Conservation (phyloP, 1,140 invertebrate genomes). For the Pogonognathellus flavescens region DNA sequence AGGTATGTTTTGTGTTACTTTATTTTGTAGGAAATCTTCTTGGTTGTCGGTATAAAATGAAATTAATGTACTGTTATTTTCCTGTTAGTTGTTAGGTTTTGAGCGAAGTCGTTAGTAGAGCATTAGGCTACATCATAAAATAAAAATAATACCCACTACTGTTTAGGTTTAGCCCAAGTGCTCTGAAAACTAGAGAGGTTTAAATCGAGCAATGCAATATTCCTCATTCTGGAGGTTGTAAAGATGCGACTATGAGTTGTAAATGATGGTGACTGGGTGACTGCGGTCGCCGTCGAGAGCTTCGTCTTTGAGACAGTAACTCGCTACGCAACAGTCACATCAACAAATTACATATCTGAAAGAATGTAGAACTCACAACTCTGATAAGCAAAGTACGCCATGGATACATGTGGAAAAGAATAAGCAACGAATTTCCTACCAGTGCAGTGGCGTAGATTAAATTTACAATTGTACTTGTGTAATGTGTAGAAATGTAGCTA, state of each 20-base stretch:
- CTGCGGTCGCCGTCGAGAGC: neutral
- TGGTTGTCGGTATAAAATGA: conserved; percentile 33
- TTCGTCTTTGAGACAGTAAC: neutral
- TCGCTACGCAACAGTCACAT: conserved; percentile 42
- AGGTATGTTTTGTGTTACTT: too few species aligned
- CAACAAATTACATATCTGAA: conserved; percentile 21
- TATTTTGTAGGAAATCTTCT: neutral
- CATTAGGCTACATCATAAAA: conserved; percentile 27
- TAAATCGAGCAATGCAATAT: neutral
- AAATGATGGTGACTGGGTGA: conserved; percentile 30
- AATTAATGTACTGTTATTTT: conserved; percentile 37
- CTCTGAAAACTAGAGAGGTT: neutral
- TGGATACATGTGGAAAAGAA: conserved; percentile 24
- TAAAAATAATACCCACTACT: neutral
- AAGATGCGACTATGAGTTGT: conserved; percentile 19
- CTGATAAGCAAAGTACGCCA: conserved; percentile 16
- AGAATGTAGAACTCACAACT: conserved; percentile 37
- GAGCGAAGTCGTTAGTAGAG: neutral
- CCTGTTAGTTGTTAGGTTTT: conserved; percentile 26
- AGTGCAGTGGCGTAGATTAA: neutral
- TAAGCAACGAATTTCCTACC: conserved; percentile 7
- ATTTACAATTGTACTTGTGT: neutral
- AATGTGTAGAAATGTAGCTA: neutral
- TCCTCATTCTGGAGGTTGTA: neutral
- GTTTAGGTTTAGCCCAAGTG: neutral